These are phyloP conservation scores for Eidolon helvum DNA, from an alignment of 2,113 vertebrate genomes.

Conservation along the genomic window DNA sequence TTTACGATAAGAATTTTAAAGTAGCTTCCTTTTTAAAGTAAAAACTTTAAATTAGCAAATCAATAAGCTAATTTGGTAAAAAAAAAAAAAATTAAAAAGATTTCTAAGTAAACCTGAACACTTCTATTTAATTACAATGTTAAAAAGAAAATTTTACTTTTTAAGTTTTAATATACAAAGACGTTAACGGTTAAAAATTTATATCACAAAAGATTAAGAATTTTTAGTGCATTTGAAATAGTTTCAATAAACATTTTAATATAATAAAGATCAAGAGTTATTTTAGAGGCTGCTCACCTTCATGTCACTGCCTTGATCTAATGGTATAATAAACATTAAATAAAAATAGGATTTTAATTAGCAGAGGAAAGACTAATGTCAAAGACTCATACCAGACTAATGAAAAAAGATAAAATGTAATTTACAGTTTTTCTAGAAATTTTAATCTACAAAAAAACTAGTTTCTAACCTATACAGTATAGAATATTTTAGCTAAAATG, in stretches of 20 bases:
- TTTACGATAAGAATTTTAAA: constrained; percentile 36
- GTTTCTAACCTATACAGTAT: neutral
- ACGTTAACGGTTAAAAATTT: neutral
- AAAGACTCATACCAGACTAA: neutral
- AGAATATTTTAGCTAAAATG: constrained; percentile 28
- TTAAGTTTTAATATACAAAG: neutral
- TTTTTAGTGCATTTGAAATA: constrained; percentile 5
- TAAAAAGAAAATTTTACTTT: constrained; percentile 36
- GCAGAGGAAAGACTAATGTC: neutral
- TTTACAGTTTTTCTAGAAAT: constrained; percentile 8
- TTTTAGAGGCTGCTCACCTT: constrained; percentile 17
- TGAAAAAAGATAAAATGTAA: neutral
- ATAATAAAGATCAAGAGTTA: constrained; percentile 21
- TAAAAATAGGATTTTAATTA: constrained; percentile 20
- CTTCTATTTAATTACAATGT: neutral
- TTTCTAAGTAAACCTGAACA: constrained; percentile 31
- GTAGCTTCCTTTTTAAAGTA: neutral
- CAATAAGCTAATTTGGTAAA: neutral
- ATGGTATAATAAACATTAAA: neutral
- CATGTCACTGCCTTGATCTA: constrained; percentile 9
- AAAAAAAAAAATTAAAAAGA: neutral
- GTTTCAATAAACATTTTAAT: constrained; percentile 23
- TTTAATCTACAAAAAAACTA: neutral
- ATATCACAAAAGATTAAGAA: constrained; percentile 21
- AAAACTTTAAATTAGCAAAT: no score